Conservation (phyloP, 1,140 invertebrate species). For the Rhyacophila brunnea region DNA sequence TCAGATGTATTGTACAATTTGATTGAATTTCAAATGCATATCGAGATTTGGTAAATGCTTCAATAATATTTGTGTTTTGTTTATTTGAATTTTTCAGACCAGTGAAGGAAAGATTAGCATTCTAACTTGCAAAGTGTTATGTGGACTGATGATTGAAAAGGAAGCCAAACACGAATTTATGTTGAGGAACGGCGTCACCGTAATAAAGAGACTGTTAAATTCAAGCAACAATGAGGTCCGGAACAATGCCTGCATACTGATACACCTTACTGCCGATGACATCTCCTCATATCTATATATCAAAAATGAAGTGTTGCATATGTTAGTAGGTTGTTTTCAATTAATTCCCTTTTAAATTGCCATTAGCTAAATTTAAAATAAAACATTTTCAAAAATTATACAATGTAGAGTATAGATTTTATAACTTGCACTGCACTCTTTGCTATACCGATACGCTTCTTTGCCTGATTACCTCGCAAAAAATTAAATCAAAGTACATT, state of each 20-base stretch:
- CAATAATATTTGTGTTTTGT: not conserved
- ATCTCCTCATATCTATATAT: slow-evolving; percentile 44
- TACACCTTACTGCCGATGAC: slow-evolving; percentile 43
- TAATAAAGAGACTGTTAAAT: not conserved
- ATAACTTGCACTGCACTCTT: too few species aligned
- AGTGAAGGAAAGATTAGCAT: slow-evolving; percentile 44
- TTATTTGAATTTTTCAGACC: slow-evolving; percentile 42
- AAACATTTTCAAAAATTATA: too few species aligned
- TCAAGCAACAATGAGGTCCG: not conserved
- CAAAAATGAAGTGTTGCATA: slow-evolving; percentile 44
- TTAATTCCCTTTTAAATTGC: too few species aligned
- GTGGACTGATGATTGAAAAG: slow-evolving; percentile 45
- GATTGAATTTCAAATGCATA: too few species aligned
- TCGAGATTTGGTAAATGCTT: too few species aligned
- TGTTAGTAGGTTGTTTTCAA: slow-evolving; percentile 36
- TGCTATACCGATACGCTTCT: too few species aligned
- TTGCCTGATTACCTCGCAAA: too few species aligned
- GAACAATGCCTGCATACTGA: slow-evolving; percentile 40
- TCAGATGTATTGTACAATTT: too few species aligned
- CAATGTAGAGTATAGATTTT: too few species aligned
- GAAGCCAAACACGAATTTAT: slow-evolving; percentile 42
- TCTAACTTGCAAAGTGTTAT: slow-evolving; percentile 44
- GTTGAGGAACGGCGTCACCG: slow-evolving; percentile 33
- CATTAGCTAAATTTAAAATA: too few species aligned
- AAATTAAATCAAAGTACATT: too few species aligned